Evolutionary conservation across 2,888 invertebrate species (phyloP), one percentile per base, ranked within the genome.

Genomic region (Agrotis clavis): DNA sequence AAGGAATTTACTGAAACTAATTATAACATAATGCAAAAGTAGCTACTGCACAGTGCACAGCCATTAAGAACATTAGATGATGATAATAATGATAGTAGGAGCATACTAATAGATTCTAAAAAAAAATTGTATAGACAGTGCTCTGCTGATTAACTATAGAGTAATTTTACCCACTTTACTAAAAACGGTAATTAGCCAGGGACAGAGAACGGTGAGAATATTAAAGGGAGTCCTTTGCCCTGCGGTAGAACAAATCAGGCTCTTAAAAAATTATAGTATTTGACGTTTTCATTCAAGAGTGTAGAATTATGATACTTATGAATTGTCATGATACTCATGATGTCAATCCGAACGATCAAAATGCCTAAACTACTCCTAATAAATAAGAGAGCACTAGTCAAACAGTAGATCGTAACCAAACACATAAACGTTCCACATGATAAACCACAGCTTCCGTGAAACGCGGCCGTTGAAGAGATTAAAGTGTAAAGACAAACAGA

Each of bases 381-480:
- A 57, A 35, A 57, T 16, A 41, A 54, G 21, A n/a, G 51, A 16
- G 48, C 25, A 48, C 18, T 60, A 50, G 35, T 21, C 66, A 59
- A 59, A 70, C 41, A 81, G 35, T 4, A 66, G 82, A 59, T 81
- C 56, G 69, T 77, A 74, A 71, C 63, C 54, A 35, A 68, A 70
- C 60, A 57, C 62, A 84, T 73, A 77, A 84, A 83, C 66, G 50
- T 59, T 67, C 64, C 63, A 74, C 73, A 65, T 67, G 74, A 76
- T 84, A 81, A 81, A 86, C 71, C 74, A 19, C 67, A 75, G 78
- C 80, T 86, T 85, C 86, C 86, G 82, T 86, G 76, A 77, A 84
- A 74, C 67, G 71, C 75, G 75, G 73, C 60, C 84, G 73, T 82
- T 84, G 56, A 73, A 71, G 67, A 86, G 85, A 85, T 84, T 75